Base-by-base conservation (phyloP, 2,888 invertebrate species). In the Cheilosia impressa region DNA sequence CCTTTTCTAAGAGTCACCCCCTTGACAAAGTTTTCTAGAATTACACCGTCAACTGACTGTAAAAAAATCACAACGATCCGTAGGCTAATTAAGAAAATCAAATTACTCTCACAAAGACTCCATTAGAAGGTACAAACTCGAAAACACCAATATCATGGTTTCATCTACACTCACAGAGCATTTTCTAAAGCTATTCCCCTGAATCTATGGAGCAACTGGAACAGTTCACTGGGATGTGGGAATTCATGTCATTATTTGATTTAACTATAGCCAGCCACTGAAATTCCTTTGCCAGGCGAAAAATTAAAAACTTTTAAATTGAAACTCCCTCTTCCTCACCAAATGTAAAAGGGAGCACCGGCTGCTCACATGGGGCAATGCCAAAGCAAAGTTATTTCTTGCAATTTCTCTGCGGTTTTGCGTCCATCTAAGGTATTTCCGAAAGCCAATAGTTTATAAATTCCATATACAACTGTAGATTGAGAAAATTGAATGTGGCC, bases 291-390 rank as follows among this genome's bases (percentile, higher is more conserved):
- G 73, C 13, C 38, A 38, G 50, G n/a, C 17, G 45, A 60, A 58
- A 71, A 71, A 71, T 60, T 71, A 58, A 50, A 79, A 84, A 84
- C 45, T 84, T 84, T 75, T 79, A 79, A 69, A 84, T 83, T 83
- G 79, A 73, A 83, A 73, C 79, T 63, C 53, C 45, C 62, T 50
- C 10, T 10, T 4, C 38, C 6, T 47, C 62, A 2, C 62, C 62
- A 52, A 78, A 63, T 78, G 79, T 68, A 69, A 73, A 13, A 10
- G 38, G 75, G 13, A 13, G 13, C 73, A 50, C 2, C 38, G 41
- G 19, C 22, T 17, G 38, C 19, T 22, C 19, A 4, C 9, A 9
- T 19, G 9, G 24, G 19, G 43, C 17, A 58, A 58, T 15, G 71
- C 47, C 45, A 71, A 71, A 60, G 47, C 45, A 71, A 71, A 71